Evolutionary conservation across 2,888 invertebrate species (phyloP), one percentile per base, ranked within the genome.

Genomic region (Rotaria macrura): DNA sequence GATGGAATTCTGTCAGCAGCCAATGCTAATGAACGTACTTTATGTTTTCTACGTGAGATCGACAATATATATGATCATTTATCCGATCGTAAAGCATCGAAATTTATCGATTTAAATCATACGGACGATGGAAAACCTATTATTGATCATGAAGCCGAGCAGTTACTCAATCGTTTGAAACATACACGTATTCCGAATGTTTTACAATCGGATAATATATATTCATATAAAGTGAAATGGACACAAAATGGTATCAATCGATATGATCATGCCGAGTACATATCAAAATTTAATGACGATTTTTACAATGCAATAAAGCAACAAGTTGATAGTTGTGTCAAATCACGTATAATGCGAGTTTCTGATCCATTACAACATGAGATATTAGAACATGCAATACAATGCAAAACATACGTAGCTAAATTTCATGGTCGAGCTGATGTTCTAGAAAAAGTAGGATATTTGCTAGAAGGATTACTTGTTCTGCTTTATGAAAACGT

Each of bases 21-120:
- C 9, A 85, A 87, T 79, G 89, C 89, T 23, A 86, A 87, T 7
- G 87, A 87, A 29, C 87, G 87, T n/a, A 89, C 89, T 86, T 87
- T 89, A 9, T 88, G 89, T 12, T 87, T 90, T 54, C 87, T 88
- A 25, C 87, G 91, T 79, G 88, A 88, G 84, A 90, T 91, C 49
- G 88, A 89, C 34, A 90, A 90, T 86, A 88, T 90, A 34, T 3
- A 34, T 2, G 17, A 34, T 34, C 65, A 65, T 65, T 34, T 65
- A 65, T 65, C 29, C 12, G 65, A 65, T 65, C 29, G 25, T 29
- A 65, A 65, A 65, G 65, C 34, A 34, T 65, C 65, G 20, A 65
- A 65, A 34, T 65, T 65, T 65, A 65, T 65, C 2, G 65, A 65
- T 65, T 14, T 34, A 34, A 34, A 65, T 29, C 34, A 3, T 29